A percentile compares a stretch with the other conserved stretches of the same genome.
These are phyloP conservation scores for Drosophila melanogaster DNA, from an alignment of 1,140 invertebrate species.

Conservation along the genomic window Release_6_plus_ISO1_MT NT_033777.3:14905501-14906000, in stretches of 20 bases:
- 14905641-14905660: conserved; percentile 56
- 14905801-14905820: neutral
- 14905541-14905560: neutral
- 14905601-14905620: conserved; percentile 78
- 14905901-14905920: conserved; percentile 67
- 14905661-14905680: conserved; percentile 46
- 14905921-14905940: conserved; percentile 46
- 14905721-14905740: conserved; percentile 65
- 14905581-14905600: conserved; percentile 57
- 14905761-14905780: conserved; percentile 39
- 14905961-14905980: conserved; percentile 64
- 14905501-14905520: conserved; percentile 80
- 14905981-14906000: conserved; percentile 62
- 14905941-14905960: conserved; percentile 38
- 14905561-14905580: neutral
- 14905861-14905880: neutral
- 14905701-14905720: conserved; percentile 80
- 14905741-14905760: conserved; percentile 47
- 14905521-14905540: conserved; percentile 30
- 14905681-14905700: conserved; percentile 43
- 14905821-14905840: conserved; percentile 7
- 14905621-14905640: conserved; percentile 54
- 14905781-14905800: conserved; percentile 1
- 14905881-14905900: conserved; percentile 7
- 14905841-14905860: too few relatives aligned